Base-by-base conservation (phyloP, 2,113 vertebrate genomes). In the Ancistrus triradiatus region DNA sequence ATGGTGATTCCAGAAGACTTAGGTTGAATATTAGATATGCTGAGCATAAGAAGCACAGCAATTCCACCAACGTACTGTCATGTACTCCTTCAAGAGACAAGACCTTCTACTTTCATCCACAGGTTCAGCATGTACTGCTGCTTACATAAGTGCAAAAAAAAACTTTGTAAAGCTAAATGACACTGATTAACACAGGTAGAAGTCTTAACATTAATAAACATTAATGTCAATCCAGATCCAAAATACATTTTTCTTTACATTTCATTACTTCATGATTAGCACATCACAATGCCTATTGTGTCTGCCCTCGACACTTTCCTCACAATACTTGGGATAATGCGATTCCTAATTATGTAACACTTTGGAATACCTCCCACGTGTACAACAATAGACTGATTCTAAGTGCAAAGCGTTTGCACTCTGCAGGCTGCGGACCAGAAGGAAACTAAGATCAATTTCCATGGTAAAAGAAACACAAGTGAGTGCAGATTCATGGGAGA, bases 1-100 rank as follows among this genome's bases (percentile, higher is more conserved):
- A 75, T 75, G 68, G 73, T 63, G 55, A 75, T 70, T 59, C 59
- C 68, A 63, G 44, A 33, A 7, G 60, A 70, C 46, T 48, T 63
- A 58, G 59, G 59, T 43, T 64, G 64, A 71, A 48, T 56, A 63
- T 68, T 60, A 59, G 49, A 63, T 46, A 66, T 66, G 46, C 22
- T 4, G 27, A 4, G 7, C 33, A 15, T 59, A 52, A 68, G 46
- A 56, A 44, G 24, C 47, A 50, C 40, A 22, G 21, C 51, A 62
- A 46, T 46, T 56, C 59, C 60, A 57, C 60, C 53, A 72, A 38
- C 27, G n/a, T 53, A 28, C 24, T 63, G 47, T 56, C 47, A n/a
- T 59, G 61, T 38, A 72, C 7, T 56, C 28, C 55, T 44, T 28
- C 21, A 40, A 15, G 7, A 62, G 50, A 31, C 31, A 13, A 10